A percentile compares a stretch with the other conserved stretches of the same genome.
Evolutionary conservation across 2,797 vertebrate genomes (phyloP).

Genomic region (Cheirogaleus major): DNA sequence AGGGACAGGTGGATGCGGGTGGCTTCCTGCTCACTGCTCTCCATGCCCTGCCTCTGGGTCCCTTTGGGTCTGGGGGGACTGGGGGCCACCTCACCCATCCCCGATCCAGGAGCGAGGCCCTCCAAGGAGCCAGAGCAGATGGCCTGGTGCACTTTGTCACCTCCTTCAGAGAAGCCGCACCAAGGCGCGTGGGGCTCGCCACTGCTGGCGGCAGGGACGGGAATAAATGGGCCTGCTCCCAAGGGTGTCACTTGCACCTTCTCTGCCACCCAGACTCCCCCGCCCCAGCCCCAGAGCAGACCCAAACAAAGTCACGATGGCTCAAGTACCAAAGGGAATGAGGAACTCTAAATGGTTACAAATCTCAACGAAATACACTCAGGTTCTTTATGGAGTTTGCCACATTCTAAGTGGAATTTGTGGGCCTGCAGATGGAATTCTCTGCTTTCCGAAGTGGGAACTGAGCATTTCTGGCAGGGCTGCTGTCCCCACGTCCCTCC

Average conservation of each 20-base stretch:
- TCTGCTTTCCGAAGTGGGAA: neutral
- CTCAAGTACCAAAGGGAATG: neutral
- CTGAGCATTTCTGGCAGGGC: neutral
- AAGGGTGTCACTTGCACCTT: neutral
- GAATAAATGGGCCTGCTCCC: neutral
- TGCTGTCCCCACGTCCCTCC: neutral
- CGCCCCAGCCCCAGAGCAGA: neutral
- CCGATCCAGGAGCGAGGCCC: neutral
- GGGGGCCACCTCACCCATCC: neutral
- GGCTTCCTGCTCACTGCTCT: neutral
- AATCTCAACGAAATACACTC: neutral
- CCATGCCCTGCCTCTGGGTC: neutral
- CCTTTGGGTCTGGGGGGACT: neutral
- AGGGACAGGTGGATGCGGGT: neutral
- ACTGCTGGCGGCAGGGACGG: neutral
- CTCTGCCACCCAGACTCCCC: neutral
- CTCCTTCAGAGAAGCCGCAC: neutral
- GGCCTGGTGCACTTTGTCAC: accelerated
- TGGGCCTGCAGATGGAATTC: conserved; percentile 16
- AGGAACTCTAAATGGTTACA: neutral
- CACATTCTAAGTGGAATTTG: neutral
- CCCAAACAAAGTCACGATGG: neutral
- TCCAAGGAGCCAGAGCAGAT: neutral
- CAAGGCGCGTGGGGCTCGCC: accelerated
- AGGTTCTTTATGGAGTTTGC: neutral